Conservation (phyloP, 2,888 invertebrate genomes). For the Lobophora halterata region DNA sequence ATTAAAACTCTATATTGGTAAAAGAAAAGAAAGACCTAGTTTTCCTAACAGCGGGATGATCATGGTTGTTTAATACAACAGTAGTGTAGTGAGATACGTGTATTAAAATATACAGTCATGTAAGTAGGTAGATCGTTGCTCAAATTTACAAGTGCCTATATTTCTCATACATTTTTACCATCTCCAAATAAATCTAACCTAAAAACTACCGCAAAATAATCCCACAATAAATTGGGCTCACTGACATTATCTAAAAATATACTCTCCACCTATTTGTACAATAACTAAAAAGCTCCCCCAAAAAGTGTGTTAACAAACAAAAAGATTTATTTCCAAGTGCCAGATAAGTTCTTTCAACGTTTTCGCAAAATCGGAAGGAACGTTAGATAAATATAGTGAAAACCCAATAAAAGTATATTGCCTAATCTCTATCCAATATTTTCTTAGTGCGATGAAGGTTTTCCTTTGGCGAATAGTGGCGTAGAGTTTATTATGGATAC, state of each 20-base stretch:
- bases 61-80: too few species aligned
- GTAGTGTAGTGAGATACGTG: too few species aligned
- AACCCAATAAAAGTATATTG: constrained; percentile 78
- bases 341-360: constrained; percentile 57
- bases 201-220: constrained; percentile 41
- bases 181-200: constrained; percentile 14
- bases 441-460: constrained; percentile 73
- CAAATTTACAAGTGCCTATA: too few species aligned
- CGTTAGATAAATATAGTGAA: constrained; percentile 76
- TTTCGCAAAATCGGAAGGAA: constrained; percentile 51
- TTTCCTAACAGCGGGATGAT: too few species aligned
- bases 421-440: constrained; percentile 80
- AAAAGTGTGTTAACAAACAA: constrained; percentile 77
- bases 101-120: too few species aligned
- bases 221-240: constrained; percentile 55
- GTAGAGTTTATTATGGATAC: constrained; percentile 46
- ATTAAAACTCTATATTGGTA: too few species aligned
- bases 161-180: too few species aligned
- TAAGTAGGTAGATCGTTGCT: too few species aligned
- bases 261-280: constrained; percentile 57
- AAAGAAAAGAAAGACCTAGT: too few species aligned
- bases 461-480: constrained; percentile 51
- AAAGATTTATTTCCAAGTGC: constrained; percentile 72
- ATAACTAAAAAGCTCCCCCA: constrained; percentile 39
- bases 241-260: constrained; percentile 56